Base-by-base conservation (phyloP, 2,888 invertebrate species). In the Diadegma fenestrale region DNA sequence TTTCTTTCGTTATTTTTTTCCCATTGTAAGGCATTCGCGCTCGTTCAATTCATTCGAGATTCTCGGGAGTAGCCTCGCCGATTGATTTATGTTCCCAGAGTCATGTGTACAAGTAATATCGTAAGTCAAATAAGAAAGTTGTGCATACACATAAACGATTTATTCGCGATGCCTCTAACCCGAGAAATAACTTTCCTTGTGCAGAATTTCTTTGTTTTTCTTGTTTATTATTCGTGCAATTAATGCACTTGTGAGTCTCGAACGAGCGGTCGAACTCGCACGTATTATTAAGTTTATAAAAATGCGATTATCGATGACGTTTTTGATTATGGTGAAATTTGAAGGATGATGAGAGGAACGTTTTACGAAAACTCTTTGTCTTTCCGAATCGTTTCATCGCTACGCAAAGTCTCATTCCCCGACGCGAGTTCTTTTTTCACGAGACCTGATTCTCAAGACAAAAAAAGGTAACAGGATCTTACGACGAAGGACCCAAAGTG, bases 401-500 rank as follows among this genome's bases (percentile, higher is more conserved):
- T 12, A 22, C 54, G 12, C 54, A 0, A 3, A 33, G 33, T 54
- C 45, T 41, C 17, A 37, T 37, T 54, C 66, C 22, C 10, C 22
- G n/a, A 51, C 26, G 33, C 26, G 33, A 30, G 43, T 37, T 64
- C 37, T 41, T 66, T 64, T 66, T 66, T 41, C 41, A 10, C 66
- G 37, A 37, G 66, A 66, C 41, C 41, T 51, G 14, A 41, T 54
- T 54, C 19, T 30, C 14, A 37, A 17, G 14, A 41, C 19, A 54
- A 17, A 64, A 68, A 73, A 26, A 41, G n/a, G 72, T 54, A 72
- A 66, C 82, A 76, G 82, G 82, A 83, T 83, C 61, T 66, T n/a
- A 41, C 37, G 41, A 54, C 54, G 79, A 58, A 72, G 77, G 71
- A 77, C 33, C 76, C 71, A 66, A 73, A 73, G 73, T 61, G 58